Conservation (phyloP, 2,888 invertebrate genomes). For the Pterostichus niger region DNA sequence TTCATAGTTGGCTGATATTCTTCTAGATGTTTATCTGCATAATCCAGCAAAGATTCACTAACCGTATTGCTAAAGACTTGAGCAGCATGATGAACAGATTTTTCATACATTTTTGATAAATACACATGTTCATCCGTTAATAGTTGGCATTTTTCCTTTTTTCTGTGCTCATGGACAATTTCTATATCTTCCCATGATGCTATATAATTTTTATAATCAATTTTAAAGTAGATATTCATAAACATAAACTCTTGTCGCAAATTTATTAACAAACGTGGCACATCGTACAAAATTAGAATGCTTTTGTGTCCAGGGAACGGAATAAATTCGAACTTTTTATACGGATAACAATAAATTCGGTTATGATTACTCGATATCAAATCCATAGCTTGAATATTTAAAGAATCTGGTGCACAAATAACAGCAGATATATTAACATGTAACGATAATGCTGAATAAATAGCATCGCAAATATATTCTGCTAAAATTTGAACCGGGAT, state of each 20-base stretch:
- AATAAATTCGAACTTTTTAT: not conserved
- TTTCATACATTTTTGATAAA: not conserved
- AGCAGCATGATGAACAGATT: not conserved
- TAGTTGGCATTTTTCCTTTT: not conserved
- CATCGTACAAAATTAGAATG: not conserved
- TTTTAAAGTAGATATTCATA: not conserved
- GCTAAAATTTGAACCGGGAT: too few relatives aligned
- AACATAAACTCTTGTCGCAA: not conserved
- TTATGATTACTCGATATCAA: not conserved
- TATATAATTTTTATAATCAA: not conserved
- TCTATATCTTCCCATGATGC: not conserved
- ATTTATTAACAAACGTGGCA: not conserved
- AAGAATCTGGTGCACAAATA: too few relatives aligned
- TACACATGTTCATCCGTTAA: not conserved
- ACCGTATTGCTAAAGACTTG: not conserved
- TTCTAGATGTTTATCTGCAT: not conserved
- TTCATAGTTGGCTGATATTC: not conserved
- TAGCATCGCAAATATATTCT: too few relatives aligned
- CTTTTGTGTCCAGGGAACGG: not conserved
- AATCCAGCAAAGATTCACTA: not conserved
- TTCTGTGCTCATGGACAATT: not conserved
- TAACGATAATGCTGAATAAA: too few relatives aligned
- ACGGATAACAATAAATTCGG: not conserved
- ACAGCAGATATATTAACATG: too few relatives aligned
- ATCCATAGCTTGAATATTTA: not conserved